Percentiles rank a stretch among this genome's conserved stretches.
phyloP scores from a whole-genome alignment of 2,113 vertebrate genomes.

The Dissostichus mawsoni region DNA sequence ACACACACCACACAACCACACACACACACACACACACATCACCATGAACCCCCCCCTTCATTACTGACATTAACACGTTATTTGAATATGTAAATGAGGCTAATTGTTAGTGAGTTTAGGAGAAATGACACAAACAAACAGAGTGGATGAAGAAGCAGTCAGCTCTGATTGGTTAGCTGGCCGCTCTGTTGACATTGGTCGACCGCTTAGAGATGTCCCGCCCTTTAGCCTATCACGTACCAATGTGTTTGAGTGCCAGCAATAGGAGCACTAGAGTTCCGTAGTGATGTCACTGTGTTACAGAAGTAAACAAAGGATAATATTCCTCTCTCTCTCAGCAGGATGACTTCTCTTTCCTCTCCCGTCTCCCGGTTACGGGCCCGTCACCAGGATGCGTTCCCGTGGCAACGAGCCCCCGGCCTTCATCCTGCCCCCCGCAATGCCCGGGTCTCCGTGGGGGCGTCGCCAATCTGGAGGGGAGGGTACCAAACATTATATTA shows the following conservation, averaged over 20 bases:
- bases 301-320: neutral
- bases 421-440: conserved; percentile 65
- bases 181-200: neutral
- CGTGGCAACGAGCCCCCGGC: conserved; percentile 33
- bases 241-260: too few relatives aligned
- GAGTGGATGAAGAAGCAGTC: too few relatives aligned
- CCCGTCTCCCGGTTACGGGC: conserved; percentile 13
- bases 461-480: conserved; percentile 69
- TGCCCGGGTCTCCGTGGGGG: conserved; percentile 53
- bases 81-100: too few relatives aligned
- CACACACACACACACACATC: too few relatives aligned
- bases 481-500: conserved; percentile 19
- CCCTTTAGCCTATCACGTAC: neutral
- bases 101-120: too few relatives aligned
- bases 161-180: too few relatives aligned
- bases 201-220: conserved; percentile 5
- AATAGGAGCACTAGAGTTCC: too few relatives aligned
- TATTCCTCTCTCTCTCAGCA: conserved; percentile 7
- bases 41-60: too few relatives aligned
- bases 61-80: too few relatives aligned
- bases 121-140: too few relatives aligned
- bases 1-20: too few relatives aligned
- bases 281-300: neutral
- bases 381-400: conserved; percentile 32
- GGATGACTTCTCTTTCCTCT: conserved; percentile 45